Evolutionary conservation across 1,140 invertebrate genomes (phyloP), one percentile per base, ranked within the genome.

Genomic region (Diabrotica virgifera): DNA sequence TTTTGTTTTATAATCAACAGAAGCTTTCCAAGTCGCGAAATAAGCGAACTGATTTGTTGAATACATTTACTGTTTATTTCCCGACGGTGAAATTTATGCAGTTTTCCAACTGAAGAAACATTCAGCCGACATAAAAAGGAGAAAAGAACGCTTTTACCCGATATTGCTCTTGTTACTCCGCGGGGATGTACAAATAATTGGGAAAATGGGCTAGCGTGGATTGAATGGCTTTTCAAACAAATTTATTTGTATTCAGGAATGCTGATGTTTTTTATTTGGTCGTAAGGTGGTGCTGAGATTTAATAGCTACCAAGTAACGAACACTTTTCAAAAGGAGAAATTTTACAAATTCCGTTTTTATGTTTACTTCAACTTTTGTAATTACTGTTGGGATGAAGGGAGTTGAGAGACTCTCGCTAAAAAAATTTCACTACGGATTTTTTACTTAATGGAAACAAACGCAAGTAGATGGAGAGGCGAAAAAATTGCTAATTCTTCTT

Each of bases 71-170:
- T 46, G 40, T n/a, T 46, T 52, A 60, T 60, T 60, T 60, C 59
- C 59, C 59, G 11, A 38, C 24, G 59, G 59, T 60, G 50, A 50
- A 60, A 60, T 60, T 60, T 60, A 60, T 60, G 59, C 59, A 60
- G 59, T 60, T 60, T 60, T 52, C 46, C 59, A 36, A 60, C 40
- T 60, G 59, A 60, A 60, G 56, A 58, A 60, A 60, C 59, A 60
- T 60, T 60, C 40, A 38, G 40, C 14, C 24, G 24, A 36, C 10
- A 60, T 11, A 60, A 60, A 59, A 50, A 52, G 13, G 40, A 38
- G 35, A 51, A 51, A 36, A 58, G 52, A 13, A 52, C 24, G 46
- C 14, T 36, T 51, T 52, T 52, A 60, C 59, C 35, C 46, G 50
- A 60, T 60, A 60, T 60, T 60, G 38, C 59, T 52, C 40, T 51